Evolutionary conservation across 92 coral and sea anemone genomes (phyloP).

Genomic region (Bergia sp.): DNA sequence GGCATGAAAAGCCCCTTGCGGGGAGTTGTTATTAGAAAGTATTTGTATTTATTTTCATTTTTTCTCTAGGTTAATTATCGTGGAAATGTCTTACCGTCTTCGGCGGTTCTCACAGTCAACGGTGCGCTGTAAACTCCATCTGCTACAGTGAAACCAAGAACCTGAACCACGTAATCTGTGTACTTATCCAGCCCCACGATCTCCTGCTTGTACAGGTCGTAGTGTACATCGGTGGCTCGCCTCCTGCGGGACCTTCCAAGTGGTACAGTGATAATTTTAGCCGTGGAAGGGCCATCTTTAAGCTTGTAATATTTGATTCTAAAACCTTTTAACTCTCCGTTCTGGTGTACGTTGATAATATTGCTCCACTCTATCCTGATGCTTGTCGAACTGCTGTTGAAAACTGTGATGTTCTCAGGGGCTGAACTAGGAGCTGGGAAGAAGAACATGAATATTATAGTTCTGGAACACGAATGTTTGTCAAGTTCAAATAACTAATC

Average conservation of each 20-base stretch:
- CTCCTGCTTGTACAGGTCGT: slow-evolving; percentile 31
- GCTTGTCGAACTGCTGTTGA: slow-evolving; percentile 37
- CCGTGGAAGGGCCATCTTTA: slow-evolving; percentile 28
- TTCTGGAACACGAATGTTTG: background rate
- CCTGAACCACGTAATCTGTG: slow-evolving; percentile 48
- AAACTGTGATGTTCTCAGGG: slow-evolving; percentile 30
- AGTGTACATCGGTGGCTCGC: slow-evolving; percentile 32
- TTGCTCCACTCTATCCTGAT: slow-evolving; percentile 31
- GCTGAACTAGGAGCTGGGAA: slow-evolving; percentile 25
- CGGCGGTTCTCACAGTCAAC: slow-evolving; percentile 33
- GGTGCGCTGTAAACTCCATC: slow-evolving; percentile 48
- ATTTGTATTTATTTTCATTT: too few relatives aligned
- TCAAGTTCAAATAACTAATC: too few relatives aligned
- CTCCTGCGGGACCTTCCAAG: background rate
- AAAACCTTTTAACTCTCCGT: slow-evolving; percentile 22
- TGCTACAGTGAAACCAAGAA: slow-evolving; percentile 47
- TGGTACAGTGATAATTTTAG: background rate
- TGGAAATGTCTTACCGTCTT: slow-evolving; percentile 39
- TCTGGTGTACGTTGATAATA: slow-evolving; percentile 5
- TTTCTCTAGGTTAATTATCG: too few relatives aligned
- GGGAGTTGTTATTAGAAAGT: too few relatives aligned
- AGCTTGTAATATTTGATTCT: slow-evolving; percentile 40
- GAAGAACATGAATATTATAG: background rate
- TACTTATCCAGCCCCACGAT: slow-evolving; percentile 37
- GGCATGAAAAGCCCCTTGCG: too few relatives aligned